Percentiles rank a stretch among this genome's conserved stretches.
Conservation (phyloP, 2,888 invertebrate species). For the Orthosia gracilis region DNA sequence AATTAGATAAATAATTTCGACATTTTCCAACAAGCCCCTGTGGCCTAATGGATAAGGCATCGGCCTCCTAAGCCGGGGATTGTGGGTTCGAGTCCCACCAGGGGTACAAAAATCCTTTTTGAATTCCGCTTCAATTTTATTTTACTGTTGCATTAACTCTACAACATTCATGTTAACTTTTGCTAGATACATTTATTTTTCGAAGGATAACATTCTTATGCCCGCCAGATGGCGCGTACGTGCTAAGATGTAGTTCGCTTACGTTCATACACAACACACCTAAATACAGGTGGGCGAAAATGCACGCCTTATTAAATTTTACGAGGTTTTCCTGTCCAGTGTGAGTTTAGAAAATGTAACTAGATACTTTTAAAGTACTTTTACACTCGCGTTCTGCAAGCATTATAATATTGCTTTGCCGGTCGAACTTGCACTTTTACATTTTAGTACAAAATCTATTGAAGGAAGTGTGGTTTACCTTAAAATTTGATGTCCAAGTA, state of each 20-base stretch:
- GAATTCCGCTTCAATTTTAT: background rate
- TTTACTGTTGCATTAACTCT: slow-evolving; percentile 13
- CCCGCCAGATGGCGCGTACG: slow-evolving; percentile 21
- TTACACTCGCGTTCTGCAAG: slow-evolving; percentile 35
- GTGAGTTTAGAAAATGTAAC: slow-evolving; percentile 48
- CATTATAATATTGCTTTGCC: slow-evolving; percentile 28
- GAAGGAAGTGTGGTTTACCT: background rate
- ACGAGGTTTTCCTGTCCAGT: slow-evolving; percentile 50
- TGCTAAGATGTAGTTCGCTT: slow-evolving; percentile 5
- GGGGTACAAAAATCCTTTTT: slow-evolving; percentile 86
- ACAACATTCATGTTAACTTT: background rate
- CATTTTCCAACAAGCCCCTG: slow-evolving; percentile 88
- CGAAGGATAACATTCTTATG: background rate
- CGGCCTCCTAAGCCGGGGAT: slow-evolving; percentile 95
- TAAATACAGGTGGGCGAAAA: slow-evolving; percentile 40
- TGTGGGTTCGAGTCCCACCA: slow-evolving; percentile 95
- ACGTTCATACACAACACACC: slow-evolving; percentile 12
- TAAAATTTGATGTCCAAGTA: slow-evolving; percentile 12
- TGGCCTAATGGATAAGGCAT: slow-evolving; percentile 95
- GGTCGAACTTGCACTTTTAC: slow-evolving; percentile 24
- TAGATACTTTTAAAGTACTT: slow-evolving; percentile 64
- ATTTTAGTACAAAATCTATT: background rate
- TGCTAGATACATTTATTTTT: background rate
- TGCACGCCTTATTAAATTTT: slow-evolving; percentile 58
- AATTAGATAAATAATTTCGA: slow-evolving; percentile 23